A percentile compares a stretch with the other conserved stretches of the same genome.
Conservation (phyloP, 2,797 vertebrate genomes). For the Pangasius sanitwongsei region DNA sequence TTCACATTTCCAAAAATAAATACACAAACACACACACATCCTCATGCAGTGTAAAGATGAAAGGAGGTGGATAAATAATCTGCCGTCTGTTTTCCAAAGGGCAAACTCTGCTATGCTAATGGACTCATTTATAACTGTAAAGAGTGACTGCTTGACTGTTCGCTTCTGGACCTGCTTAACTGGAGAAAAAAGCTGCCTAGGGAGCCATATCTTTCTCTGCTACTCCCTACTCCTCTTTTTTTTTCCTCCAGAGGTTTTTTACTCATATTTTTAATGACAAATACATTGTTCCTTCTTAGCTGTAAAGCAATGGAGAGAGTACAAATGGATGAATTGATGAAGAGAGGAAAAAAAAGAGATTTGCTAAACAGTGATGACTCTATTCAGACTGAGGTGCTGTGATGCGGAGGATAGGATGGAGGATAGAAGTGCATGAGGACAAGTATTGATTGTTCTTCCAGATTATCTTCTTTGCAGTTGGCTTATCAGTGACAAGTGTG, state of each 20-base stretch:
- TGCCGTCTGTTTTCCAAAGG: slow-evolving; percentile 44
- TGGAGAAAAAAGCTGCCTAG: slow-evolving; percentile 42
- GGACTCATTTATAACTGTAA: slow-evolving; percentile 49
- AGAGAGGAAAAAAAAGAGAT: neutral
- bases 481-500: slow-evolving; percentile 51
- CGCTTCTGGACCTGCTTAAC: slow-evolving; percentile 36
- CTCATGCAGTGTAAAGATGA: slow-evolving; percentile 15
- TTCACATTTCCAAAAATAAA: neutral
- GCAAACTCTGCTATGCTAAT: slow-evolving; percentile 45
- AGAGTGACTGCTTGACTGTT: slow-evolving; percentile 29
- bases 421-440: slow-evolving; percentile 20
- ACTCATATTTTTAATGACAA: neutral
- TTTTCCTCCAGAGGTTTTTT: neutral
- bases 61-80: slow-evolving; percentile 21
- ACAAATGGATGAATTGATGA: slow-evolving; percentile 16
- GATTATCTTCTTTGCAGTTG: slow-evolving; percentile 49
- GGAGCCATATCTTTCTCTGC: slow-evolving; percentile 9
- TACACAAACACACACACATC: neutral
- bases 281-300: neutral
- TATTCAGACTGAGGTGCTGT: slow-evolving; percentile 18
- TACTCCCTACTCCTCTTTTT: neutral
- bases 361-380: slow-evolving; percentile 31
- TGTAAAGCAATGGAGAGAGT: neutral
- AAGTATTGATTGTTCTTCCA: slow-evolving; percentile 48
- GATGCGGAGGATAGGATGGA: slow-evolving; percentile 1